Percentiles rank a stretch among this genome's conserved stretches.
phyloP scores from a whole-genome alignment of 2,113 vertebrate genomes.

The Bos javanicus region DNA sequence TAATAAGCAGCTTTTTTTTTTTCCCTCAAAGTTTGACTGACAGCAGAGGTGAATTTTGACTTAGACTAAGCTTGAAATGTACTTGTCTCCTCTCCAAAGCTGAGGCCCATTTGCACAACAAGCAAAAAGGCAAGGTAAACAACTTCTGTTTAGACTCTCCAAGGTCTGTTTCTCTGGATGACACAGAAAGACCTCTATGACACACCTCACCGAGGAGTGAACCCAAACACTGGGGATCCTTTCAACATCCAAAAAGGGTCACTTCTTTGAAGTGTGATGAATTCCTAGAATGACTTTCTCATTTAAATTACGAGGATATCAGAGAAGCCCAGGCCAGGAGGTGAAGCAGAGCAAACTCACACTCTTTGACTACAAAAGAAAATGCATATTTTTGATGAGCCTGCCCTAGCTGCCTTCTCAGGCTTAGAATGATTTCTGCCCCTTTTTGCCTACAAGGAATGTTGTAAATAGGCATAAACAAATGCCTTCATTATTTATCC shows the following conservation, averaged over 20 bases:
- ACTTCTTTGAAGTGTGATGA: conserved; percentile 65
- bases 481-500: conserved; percentile 61
- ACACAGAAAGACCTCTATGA: conserved; percentile 43
- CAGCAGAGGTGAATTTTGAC: not conserved
- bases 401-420: conserved; percentile 47
- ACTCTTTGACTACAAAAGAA: conserved; percentile 71
- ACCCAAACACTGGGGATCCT: conserved; percentile 42
- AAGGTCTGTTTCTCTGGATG: conserved; percentile 45
- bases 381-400: conserved; percentile 67
- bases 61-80: conserved; percentile 36
- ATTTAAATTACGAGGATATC: conserved; percentile 71
- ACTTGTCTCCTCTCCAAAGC: conserved; percentile 52
- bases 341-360: conserved; percentile 61
- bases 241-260: conserved; percentile 62
- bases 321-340: conserved; percentile 58
- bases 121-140: conserved; percentile 69
- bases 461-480: conserved; percentile 56
- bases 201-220: conserved; percentile 37
- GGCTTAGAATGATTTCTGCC: conserved; percentile 32
- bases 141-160: conserved; percentile 59
- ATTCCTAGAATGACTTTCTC: conserved; percentile 54
- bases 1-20: not conserved
- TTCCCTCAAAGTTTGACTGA: not conserved
- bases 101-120: conserved; percentile 72
- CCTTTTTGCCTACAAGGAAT: conserved; percentile 68